Base-by-base conservation (phyloP, 2,113 vertebrate species). In the Syrmaticus mikado region DNA sequence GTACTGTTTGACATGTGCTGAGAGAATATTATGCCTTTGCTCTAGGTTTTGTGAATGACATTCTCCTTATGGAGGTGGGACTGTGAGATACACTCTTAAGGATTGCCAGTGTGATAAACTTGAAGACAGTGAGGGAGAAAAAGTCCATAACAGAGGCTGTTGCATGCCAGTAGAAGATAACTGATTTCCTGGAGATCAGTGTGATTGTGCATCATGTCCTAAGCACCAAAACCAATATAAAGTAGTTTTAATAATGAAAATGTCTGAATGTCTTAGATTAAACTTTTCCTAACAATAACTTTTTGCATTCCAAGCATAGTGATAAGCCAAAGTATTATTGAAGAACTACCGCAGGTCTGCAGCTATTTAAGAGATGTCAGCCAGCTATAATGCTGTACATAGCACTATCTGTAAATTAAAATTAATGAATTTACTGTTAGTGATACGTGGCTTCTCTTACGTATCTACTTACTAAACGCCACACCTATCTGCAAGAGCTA, bases 41-140 rank as follows among this genome's bases (percentile, higher is more conserved):
- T 96, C 76, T 60, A 91, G 89, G 74, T 93, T 96, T 95, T 96
- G 85, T 96, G 96, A 96, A 96, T 96, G 95, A 53, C 91, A 94
- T 80, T 86, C 74, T 41, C 41, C 84, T 91, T 92, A 55, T 74
- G 96, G 96, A 91, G 95, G 95, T 10, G 89, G 82, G 92, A 96
- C 92, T 95, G 95, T 72, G 84, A 96, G 91, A 82, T 82, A 68
- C 9, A 60, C 58, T 93, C 55, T 48, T 43, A 58, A 38, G 3
- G 8, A 65, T n/a, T 94, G 84, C 92, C 91, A 91, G 86, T 73
- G 53, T 57, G 94, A 85, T 71, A 90, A 88, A 88, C 90, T 77
- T 50, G 40, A 13, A 86, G 74, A 45, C 74, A 1, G 28, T 22
- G 72, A 65, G 71, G 28, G 36, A 22, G 30, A 2, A 11, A 25